Base-by-base conservation (phyloP, 2,888 invertebrate genomes). In the Penaeus monodon region DNA sequence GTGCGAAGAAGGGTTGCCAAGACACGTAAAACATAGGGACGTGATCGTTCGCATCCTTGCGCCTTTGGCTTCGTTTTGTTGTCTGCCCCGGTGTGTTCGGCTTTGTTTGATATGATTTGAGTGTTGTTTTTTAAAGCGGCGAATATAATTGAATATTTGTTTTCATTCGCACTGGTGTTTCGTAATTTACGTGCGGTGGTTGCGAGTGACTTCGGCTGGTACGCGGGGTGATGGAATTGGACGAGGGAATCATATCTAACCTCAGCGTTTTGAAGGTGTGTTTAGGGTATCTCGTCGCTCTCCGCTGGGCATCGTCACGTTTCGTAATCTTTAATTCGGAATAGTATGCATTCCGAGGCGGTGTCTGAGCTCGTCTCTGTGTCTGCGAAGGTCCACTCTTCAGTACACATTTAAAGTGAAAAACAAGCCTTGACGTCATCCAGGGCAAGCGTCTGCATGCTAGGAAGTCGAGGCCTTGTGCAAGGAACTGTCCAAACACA, bases 201-300 rank as follows among this genome's bases (percentile, higher is more conserved):
- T 57, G 57, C 2, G 57, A 44, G 57, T 57, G 57, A 57, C 2
- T 57, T 14, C 57, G 57, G 57, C 14, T 2, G 12, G 57, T 14
- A 3, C 12, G 14, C 57, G n/a, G 27, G 27, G n/a, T 29, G 38
- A 33, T 22, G 29, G 73, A 22, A 33, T 22, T 29, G 73, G 73
- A 73, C 73, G 38, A 29, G 29, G 73, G 27, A 27, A 22, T 73
- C 73, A 73, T 73, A 73, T 73, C 73, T 73, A 33, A 73, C 73
- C 73, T 73, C 73, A 57, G 29, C 73, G 38, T 73, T 73, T 73
- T 73, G 73, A 33, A 73, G 73, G 73, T 73, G 73, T 73, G 73
- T 73, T 73, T 73, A 73, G 29, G 27, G 22, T 73, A 20, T 20
- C 73, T 33, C 38, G 33, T 20, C 29, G 29, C 73, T 33, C 7